Base-by-base conservation (phyloP, 35 echinoderm and acorn worm genomes). In the Stichopus chloronotus region DNA sequence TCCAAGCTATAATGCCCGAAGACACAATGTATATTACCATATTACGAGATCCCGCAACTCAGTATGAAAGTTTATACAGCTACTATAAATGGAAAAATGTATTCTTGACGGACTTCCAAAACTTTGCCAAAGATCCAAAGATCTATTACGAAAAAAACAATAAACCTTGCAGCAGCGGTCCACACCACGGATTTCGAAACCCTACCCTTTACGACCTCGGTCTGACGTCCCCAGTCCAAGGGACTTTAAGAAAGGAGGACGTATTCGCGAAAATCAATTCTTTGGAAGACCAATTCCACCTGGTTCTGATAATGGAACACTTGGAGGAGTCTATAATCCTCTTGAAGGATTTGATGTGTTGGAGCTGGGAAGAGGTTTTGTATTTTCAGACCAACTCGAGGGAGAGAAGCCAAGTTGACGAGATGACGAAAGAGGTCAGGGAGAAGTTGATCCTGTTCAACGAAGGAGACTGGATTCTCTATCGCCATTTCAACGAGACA, bases 21-120 rank as follows among this genome's bases (percentile, higher is more conserved):
- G 78, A 94, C 53, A 78, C 93, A 1, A 72, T 58, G 0, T 94
- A 91, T 58, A 78, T 94, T 12, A 94, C 88, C 0, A 86, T 94
- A 55, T 55, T 94, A 17, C 93, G 93, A 55, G 76, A 94, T 77
- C 93, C 93, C 10, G 76, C 58, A 13, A 91, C 79, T 53, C 88
- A 91, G 88, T 94, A 57, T 76, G 93, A 94, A 90, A 91, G 88
- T 25, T 55, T 91, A 68, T 94, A 91, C 55, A 86, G 52, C 8
- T 94, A 91, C 63, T 91, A 25, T 1, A 88, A 88, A 8, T 93
- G 60, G 72, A 11, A 93, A 59, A 7, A 68, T 84, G 43, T 56
- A 21, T 91, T n/a, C 43, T 23, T 53, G 1, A 52, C 72, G 3
- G 19, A 78, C 14, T 86, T 94, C 25, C 53, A 79, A 23, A 13